A percentile compares a stretch with the other conserved stretches of the same genome.
phyloP scores from a whole-genome alignment of 2,113 vertebrate species.

The Craseonycteris thonglongyai region DNA sequence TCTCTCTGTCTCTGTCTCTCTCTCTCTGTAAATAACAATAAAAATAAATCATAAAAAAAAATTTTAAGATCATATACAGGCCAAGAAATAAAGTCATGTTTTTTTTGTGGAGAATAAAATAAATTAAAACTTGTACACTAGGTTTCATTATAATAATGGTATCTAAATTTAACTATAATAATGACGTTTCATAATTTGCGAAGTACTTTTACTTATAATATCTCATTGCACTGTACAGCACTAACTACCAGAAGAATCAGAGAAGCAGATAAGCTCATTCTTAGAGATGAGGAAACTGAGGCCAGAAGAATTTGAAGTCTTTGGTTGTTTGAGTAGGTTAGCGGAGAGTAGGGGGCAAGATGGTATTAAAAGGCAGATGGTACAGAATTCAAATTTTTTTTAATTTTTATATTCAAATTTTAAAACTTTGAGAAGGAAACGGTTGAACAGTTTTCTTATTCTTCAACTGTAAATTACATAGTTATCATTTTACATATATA shows the following conservation, averaged over 20 bases:
- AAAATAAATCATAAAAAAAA: too few relatives aligned
- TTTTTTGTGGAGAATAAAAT: slow-evolving; percentile 17
- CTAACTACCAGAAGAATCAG: not conserved
- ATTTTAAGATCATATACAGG: not conserved
- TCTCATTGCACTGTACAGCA: not conserved
- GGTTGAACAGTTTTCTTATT: not conserved
- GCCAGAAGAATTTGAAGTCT: not conserved
- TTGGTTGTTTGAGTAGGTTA: not conserved
- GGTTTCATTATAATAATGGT: not conserved
- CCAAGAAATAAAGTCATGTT: not conserved
- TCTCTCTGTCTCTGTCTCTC: too few relatives aligned
- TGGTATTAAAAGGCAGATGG: not conserved
- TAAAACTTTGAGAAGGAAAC: not conserved
- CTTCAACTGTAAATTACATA: not conserved
- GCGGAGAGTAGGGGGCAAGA: not conserved
- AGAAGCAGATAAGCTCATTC: not conserved
- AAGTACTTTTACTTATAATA: not conserved
- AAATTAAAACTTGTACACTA: not conserved
- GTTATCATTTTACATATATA: not conserved
- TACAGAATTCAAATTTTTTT: not conserved
- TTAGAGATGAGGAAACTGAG: not conserved
- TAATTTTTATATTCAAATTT: not conserved
- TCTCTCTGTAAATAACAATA: too few relatives aligned
- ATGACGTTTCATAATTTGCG: not conserved
- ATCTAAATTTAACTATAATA: not conserved